Evolutionary conservation across 1,140 invertebrate species (phyloP).

Genomic region (Cardiocondyla obscurior): DNA sequence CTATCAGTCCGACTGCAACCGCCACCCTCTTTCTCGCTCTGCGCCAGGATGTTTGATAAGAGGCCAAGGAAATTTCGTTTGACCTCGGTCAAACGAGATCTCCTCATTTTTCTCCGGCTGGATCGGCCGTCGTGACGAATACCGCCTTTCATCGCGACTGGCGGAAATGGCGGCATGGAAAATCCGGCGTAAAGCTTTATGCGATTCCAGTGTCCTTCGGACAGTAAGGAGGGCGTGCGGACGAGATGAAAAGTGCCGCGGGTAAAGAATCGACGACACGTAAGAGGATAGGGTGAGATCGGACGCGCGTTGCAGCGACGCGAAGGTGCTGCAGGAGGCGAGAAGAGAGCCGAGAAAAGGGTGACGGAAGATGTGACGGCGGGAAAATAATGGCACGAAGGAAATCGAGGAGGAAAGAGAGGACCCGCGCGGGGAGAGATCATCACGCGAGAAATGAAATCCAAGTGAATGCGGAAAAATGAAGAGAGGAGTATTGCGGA

Average conservation of each 20-base stretch:
- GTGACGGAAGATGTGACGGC: not conserved
- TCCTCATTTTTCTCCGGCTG: conserved; percentile 19
- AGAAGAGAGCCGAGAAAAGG: not conserved
- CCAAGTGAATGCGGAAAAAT: conserved; percentile 12
- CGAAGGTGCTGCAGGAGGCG: not conserved
- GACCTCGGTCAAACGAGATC: conserved; percentile 37
- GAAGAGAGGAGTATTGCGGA: conserved; percentile 17
- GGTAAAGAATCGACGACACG: conserved; percentile 53
- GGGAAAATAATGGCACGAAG: conserved; percentile 37
- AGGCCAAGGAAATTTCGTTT: conserved; percentile 44
- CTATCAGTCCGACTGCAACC: conserved; percentile 5
- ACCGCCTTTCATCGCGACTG: conserved; percentile 33
- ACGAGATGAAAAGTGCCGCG: conserved; percentile 32
- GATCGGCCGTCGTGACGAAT: conserved; percentile 52
- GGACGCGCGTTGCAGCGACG: conserved; percentile 21
- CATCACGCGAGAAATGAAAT: conserved; percentile 23
- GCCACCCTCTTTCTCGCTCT: not conserved
- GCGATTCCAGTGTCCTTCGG: conserved; percentile 58
- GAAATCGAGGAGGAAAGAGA: conserved; percentile 38
- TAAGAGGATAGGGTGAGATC: conserved; percentile 51
- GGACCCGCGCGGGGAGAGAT: conserved; percentile 15
- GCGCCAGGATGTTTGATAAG: conserved; percentile 23
- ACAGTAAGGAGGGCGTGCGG: conserved; percentile 28
- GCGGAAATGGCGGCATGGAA: conserved; percentile 55
- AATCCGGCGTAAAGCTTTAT: conserved; percentile 57